Evolutionary conservation across 2,888 invertebrate genomes (phyloP), one percentile per base, ranked within the genome.

Genomic region (Parthenolecanium corni): DNA sequence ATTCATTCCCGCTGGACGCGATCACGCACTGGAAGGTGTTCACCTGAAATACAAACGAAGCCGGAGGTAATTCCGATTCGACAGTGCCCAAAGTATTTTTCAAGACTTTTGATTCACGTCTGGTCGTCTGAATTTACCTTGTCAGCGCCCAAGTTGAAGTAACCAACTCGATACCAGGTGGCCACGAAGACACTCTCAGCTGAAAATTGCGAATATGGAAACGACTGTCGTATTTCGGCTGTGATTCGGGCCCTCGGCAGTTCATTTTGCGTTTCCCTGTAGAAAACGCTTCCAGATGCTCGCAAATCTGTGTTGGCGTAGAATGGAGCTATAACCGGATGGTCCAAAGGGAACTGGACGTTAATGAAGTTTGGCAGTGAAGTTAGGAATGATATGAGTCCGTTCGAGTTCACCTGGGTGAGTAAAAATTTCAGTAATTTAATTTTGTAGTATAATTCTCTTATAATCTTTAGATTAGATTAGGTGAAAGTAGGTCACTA

Each of bases 391-490:
- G 94, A 89, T 36, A 95, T 73, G 16, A 93, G 80, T 51, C 95
- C 95, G 75, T 89, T 92, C 71, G 85, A 84, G 74, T 93, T 94
- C 64, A 95, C 85, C 95, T 95, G 77, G 9, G n/a, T n/a, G n/a
- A n/a, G n/a, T n/a, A n/a, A n/a, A n/a, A n/a, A n/a, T n/a, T 74
- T 74, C 69, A 64, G 64, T 44, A 64, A 54, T n/a, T n/a, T n/a
- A n/a, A n/a, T n/a, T n/a, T n/a, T n/a, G n/a, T n/a, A n/a, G n/a
- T n/a, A n/a, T n/a, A n/a, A n/a, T n/a, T n/a, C n/a, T n/a, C n/a
- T n/a, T n/a, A n/a, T n/a, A n/a, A n/a, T n/a, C n/a, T n/a, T n/a
- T n/a, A n/a, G n/a, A n/a, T n/a, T n/a, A n/a, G n/a, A n/a, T n/a
- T n/a, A n/a, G n/a, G n/a, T n/a, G n/a, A n/a, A n/a, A n/a, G n/a